Evolutionary conservation across 1,140 invertebrate species (phyloP).

Genomic region (Cecropterus lyciades): DNA sequence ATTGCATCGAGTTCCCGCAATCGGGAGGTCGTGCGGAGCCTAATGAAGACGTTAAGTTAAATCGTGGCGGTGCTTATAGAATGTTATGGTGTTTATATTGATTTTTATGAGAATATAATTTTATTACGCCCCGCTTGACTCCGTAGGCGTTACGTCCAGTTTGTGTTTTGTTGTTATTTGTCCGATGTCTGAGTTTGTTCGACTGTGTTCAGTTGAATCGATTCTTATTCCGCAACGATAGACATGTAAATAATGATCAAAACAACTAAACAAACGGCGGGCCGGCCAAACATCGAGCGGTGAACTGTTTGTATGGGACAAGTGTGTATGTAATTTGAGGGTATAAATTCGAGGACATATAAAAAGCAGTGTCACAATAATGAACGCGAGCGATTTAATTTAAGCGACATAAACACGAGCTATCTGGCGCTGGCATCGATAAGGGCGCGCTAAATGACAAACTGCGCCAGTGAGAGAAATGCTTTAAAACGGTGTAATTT

Average conservation of each 20-base stretch:
- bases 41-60: constrained; percentile 81
- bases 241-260: constrained; percentile 52
- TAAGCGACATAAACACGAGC: constrained; percentile 77
- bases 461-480: constrained; percentile 71
- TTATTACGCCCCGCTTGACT: constrained; percentile 52
- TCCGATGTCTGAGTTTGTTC: constrained; percentile 40
- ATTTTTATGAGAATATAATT: constrained; percentile 80
- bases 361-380: constrained; percentile 75
- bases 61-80: constrained; percentile 62
- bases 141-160: constrained; percentile 50
- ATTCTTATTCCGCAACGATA: constrained; percentile 47
- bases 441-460: constrained; percentile 80
- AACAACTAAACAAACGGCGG: constrained; percentile 53
- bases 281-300: constrained; percentile 39
- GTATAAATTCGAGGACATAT: constrained; percentile 63
- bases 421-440: constrained; percentile 77
- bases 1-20: constrained; percentile 65
- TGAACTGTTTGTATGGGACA: constrained; percentile 44
- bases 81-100: constrained; percentile 77
- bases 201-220: constrained; percentile 35
- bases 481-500: constrained; percentile 75
- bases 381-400: constrained; percentile 79
- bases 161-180: constrained; percentile 47
- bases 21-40: constrained; percentile 66
- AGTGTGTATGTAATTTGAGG: constrained; percentile 45